Conservation (phyloP, 2,888 invertebrate species). For the Ormyrus thymus region DNA sequence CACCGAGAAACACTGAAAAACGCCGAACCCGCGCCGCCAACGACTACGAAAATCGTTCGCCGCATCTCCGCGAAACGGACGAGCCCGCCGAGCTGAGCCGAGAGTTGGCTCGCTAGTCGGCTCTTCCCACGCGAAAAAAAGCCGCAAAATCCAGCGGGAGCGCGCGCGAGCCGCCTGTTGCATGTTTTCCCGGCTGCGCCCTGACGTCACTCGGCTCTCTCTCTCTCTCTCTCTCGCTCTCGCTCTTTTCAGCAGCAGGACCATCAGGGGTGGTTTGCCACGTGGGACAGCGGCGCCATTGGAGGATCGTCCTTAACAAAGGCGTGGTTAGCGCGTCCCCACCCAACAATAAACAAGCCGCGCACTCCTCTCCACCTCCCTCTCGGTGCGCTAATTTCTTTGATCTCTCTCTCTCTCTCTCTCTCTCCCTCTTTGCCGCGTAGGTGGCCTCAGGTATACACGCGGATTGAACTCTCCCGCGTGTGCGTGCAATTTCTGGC, state of each 20-base stretch:
- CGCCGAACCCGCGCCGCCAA: too few relatives aligned
- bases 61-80: too few relatives aligned
- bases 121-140: constrained; percentile 18
- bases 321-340: constrained; percentile 72
- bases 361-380: constrained; percentile 28
- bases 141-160: constrained; percentile 18
- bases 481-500: constrained; percentile 1
- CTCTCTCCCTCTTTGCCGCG: background rate
- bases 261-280: constrained; percentile 59
- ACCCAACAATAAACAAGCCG: constrained; percentile 73
- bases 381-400: too few relatives aligned
- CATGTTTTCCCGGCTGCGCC: constrained; percentile 62
- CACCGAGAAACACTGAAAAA: too few relatives aligned
- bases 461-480: constrained; percentile 58
- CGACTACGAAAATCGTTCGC: too few relatives aligned
- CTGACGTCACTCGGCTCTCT: background rate
- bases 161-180: constrained; percentile 70
- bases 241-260: too few relatives aligned
- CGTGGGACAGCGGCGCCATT: constrained; percentile 64
- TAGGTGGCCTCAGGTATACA: constrained; percentile 11
- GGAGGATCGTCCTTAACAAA: constrained; percentile 71
- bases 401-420: background rate
- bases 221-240: constrained; percentile 36
- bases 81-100: too few relatives aligned
- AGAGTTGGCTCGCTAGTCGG: background rate